phyloP scores from a whole-genome alignment of 2,797 vertebrate species.

The Protonibea diacanthus region DNA sequence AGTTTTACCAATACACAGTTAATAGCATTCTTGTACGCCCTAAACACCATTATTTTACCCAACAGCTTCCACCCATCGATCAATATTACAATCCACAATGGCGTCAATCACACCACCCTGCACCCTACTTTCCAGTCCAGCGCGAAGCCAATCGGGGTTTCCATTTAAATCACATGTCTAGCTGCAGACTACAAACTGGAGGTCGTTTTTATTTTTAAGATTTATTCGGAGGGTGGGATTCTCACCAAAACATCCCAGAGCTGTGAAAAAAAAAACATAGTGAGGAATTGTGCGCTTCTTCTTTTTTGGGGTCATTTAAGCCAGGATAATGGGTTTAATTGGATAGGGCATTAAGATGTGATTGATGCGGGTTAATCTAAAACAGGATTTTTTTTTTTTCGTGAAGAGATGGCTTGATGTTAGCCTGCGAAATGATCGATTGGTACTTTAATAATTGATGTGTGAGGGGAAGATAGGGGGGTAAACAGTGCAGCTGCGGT shows the following conservation, averaged over 20 bases:
- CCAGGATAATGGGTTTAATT: conserved; percentile 61
- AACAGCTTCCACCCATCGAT: conserved; percentile 77
- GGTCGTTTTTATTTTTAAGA: conserved; percentile 17
- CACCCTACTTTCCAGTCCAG: conserved; percentile 52
- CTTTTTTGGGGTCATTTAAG: conserved; percentile 37
- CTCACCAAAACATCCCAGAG: conserved; percentile 30
- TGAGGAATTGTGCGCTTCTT: conserved; percentile 10
- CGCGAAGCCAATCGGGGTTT: conserved; percentile 48
- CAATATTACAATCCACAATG: conserved; percentile 81
- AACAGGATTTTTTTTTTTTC: conserved; percentile 73
- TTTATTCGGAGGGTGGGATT: not conserved
- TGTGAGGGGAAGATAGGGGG: conserved; percentile 79
- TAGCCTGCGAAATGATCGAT: conserved; percentile 86
- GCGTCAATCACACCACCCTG: conserved; percentile 72
- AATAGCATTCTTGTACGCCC: conserved; percentile 69
- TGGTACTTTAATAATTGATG: conserved; percentile 88
- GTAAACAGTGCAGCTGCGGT: conserved; percentile 83
- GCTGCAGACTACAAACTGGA: conserved; percentile 14
- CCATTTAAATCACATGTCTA: conserved; percentile 60
- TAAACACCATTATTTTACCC: conserved; percentile 78
- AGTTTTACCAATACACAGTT: conserved; percentile 64
- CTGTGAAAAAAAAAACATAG: conserved; percentile 26
- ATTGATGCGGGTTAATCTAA: conserved; percentile 78
- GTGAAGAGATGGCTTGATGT: conserved; percentile 79
- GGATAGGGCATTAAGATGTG: conserved; percentile 62